Evolutionary conservation across 2,888 invertebrate genomes (phyloP), one percentile per base, ranked within the genome.

Genomic region (Parnassius apollo): DNA sequence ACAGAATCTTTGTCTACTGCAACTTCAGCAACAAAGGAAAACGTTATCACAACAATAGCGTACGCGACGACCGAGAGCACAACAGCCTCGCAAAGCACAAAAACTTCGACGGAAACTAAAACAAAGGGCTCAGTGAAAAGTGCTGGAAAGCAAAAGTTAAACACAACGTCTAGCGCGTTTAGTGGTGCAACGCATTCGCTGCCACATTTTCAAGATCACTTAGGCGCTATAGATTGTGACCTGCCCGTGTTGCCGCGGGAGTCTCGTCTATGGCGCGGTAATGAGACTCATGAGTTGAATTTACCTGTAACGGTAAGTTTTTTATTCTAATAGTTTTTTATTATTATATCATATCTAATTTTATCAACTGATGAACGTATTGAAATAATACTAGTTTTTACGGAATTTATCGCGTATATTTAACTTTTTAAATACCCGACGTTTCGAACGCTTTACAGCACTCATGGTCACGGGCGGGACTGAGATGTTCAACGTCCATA

Each of bases 211-310:
- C 94, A 93, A 82, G 94, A 94, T 86, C 93, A 94, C 79, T 88
- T 94, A 74, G 93, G 93, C 78, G 92, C 93, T 56, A 83, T 94
- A 71, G 94, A 94, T 78, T 95, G 95, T 73, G 94, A 95, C 81
- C 89, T 95, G 72, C 93, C 94, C 69, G 92, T 93, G 73, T 84
- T 94, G 75, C 94, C 94, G 57, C 90, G 92, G 67, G 94, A 94
- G 75, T 94, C 94, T 55, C 93, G 94, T 67, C 86, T 95, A 69
- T 95, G 95, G 95, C 93, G 94, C 55, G 94, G 94, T 74, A 95
- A 95, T 77, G 94, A 95, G 80, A 95, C 95, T 13, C 95, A 94
- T 75, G 95, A 95, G 78, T 88, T 95, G 71, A 92, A 93, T 73
- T 85, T 95, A 61, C 94, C 95, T 35, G 91, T 94, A 78, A 93